Percentiles rank a stretch among this genome's conserved stretches.
These are phyloP conservation scores for Xenentodon cancila DNA, from an alignment of 2,797 vertebrate genomes.

Conservation along the genomic window DNA sequence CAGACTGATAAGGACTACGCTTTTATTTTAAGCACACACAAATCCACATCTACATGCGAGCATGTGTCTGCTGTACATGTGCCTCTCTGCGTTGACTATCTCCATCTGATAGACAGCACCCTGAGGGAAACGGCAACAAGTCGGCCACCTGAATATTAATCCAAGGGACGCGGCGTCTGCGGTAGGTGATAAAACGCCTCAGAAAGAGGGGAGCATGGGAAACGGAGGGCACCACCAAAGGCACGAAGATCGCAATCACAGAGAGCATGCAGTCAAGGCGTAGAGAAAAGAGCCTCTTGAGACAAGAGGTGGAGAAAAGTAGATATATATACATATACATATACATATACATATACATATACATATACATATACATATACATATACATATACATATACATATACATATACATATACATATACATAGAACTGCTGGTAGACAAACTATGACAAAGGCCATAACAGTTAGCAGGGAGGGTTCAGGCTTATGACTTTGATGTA, in stretches of 20 bases:
- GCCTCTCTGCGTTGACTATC: constrained; percentile 17
- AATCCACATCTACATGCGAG: constrained; percentile 15
- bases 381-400: no score
- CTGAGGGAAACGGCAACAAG: constrained; percentile 45
- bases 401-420: no score
- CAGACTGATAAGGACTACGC: constrained; percentile 20
- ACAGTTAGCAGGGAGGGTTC: constrained; percentile 12
- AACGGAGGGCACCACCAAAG: constrained; percentile 39
- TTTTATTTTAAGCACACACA: constrained; percentile 26
- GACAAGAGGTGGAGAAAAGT: constrained; percentile 52
- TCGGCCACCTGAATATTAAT: constrained; percentile 58
- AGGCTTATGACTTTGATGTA: constrained; percentile 35
- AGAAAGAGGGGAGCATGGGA: constrained; percentile 19
- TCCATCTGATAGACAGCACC: constrained; percentile 42
- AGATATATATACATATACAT: not conserved
- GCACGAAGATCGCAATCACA: constrained; percentile 66
- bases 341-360: no score
- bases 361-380: no score
- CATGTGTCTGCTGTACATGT: not conserved
- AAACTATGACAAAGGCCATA: constrained; percentile 35
- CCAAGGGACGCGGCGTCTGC: constrained; percentile 31
- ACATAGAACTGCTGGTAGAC: constrained; percentile 33
- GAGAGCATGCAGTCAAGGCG: constrained; percentile 43
- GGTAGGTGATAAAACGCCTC: constrained; percentile 47
- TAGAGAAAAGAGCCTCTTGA: constrained; percentile 66